Base-by-base conservation (phyloP, 2,797 vertebrate genomes). In the Sebastes diploproa region DNA sequence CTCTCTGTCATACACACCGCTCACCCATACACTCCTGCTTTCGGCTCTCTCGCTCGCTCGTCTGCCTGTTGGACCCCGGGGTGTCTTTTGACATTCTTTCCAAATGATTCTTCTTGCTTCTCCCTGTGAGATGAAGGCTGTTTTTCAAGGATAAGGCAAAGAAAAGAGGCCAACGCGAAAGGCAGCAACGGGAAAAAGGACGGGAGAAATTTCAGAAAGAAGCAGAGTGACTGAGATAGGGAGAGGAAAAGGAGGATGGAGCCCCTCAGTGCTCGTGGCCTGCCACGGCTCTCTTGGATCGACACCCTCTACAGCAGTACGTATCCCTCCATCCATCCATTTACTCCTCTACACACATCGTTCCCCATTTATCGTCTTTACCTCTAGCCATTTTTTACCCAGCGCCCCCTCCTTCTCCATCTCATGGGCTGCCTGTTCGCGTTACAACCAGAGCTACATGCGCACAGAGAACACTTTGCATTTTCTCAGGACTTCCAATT, bases 251-350 rank as follows among this genome's bases (percentile, higher is more conserved):
- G 67, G 86, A 96, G 95, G 94, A 99, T 99, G 98, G 98, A 99
- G 95, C 98, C 97, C 78, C 95, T 98, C 84, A 98, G 97, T 94
- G 96, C 97, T 85, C 97, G 93, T 70, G 97, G 97, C 93, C 96
- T 98, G 93, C 97, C 98, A 81, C 96, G 97, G 88, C 98, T 99
- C 91, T 99, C 98, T 91, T 98, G 98, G 98, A 99, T 99, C 91
- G 97, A 99, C 96, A 99, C 98, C 56, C 97, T 98, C 83, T 99
- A 99, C 91, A 97, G 97, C 97, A 98, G 98, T 98, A 98, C 36
- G 98, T 97, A 96, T 70, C 78, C 34, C 54, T 62, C 32, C 70
- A 6, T 73, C 80, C 63, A 6, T 83, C 34, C 60, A 10, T 76
- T 71, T 67, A 67, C 79, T 75, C 73, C 66, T 62, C 81, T 74